Conservation (phyloP, 1,140 invertebrate species). For the Pemphigus obesinymphae region DNA sequence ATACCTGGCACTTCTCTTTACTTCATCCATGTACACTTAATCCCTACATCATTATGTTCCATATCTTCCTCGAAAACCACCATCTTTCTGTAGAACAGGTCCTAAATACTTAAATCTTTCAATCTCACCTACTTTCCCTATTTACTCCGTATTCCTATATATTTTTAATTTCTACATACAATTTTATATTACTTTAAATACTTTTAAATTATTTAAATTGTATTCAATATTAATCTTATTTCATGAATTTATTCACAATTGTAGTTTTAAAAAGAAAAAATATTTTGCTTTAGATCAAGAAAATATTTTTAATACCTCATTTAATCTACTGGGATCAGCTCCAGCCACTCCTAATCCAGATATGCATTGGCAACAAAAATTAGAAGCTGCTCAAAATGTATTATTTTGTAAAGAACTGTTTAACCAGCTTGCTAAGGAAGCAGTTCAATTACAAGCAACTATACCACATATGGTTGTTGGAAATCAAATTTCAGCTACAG, state of each 20-base stretch:
- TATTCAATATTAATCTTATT: neutral
- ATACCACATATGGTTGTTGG: constrained; percentile 95
- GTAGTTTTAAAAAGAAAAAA: neutral
- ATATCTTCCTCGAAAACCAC: too few relatives aligned
- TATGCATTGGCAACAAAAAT: constrained; percentile 87
- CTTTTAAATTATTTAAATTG: neutral
- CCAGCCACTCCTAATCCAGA: constrained; percentile 67
- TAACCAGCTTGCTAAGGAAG: constrained; percentile 87
- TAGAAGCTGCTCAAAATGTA: constrained; percentile 95
- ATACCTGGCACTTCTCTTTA: too few relatives aligned
- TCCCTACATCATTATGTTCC: too few relatives aligned
- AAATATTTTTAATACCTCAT: constrained; percentile 70
- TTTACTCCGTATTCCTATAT: too few relatives aligned
- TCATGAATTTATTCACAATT: neutral
- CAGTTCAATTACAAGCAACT: constrained; percentile 83
- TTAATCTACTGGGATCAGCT: constrained; percentile 62
- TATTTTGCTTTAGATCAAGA: constrained; percentile 64
- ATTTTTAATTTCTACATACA: neutral
- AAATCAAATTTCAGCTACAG: constrained; percentile 93
- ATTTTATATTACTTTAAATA: neutral
- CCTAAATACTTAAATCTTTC: too few relatives aligned
- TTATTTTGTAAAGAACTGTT: constrained; percentile 97
- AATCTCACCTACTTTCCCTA: too few relatives aligned
- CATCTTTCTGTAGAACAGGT: too few relatives aligned
- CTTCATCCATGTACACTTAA: too few relatives aligned